Percentiles rank a stretch among this genome's conserved stretches.
Evolutionary conservation across 2,888 invertebrate genomes (phyloP).

Genomic region (Nomada goodeniana): DNA sequence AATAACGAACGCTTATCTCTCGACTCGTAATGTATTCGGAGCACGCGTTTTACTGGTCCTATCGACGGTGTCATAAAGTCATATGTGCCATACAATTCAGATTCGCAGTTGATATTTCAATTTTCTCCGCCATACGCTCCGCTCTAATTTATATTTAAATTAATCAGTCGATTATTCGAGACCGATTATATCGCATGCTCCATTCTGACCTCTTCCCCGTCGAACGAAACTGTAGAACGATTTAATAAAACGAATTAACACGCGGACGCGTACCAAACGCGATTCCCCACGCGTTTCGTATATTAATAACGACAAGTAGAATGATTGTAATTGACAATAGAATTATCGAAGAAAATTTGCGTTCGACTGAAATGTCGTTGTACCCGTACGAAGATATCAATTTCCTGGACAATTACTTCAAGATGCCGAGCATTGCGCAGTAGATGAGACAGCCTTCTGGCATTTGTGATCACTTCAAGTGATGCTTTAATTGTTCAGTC

Average conservation of each 20-base stretch:
- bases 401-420: conserved; percentile 37
- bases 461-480: conserved; percentile 70
- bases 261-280: neutral
- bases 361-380: neutral
- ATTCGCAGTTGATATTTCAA: conserved; percentile 52
- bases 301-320: neutral
- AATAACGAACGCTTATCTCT: conserved; percentile 69
- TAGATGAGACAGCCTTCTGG: conserved; percentile 45
- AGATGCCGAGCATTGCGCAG: conserved; percentile 30
- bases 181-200: neutral
- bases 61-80: conserved; percentile 54
- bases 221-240: neutral
- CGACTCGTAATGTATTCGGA: conserved; percentile 67
- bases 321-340: too few relatives aligned
- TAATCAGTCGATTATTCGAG: neutral
- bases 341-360: too few relatives aligned
- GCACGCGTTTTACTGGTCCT: conserved; percentile 70
- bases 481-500: conserved; percentile 75
- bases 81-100: conserved; percentile 45
- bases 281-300: neutral
- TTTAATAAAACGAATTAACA: neutral
- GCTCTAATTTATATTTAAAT: neutral
- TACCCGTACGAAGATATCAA: conserved; percentile 25
- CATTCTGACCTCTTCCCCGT: neutral
- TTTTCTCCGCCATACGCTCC: conserved; percentile 9